Evolutionary conservation across 2,797 vertebrate genomes (phyloP).

Genomic region (Poecile montanus): DNA sequence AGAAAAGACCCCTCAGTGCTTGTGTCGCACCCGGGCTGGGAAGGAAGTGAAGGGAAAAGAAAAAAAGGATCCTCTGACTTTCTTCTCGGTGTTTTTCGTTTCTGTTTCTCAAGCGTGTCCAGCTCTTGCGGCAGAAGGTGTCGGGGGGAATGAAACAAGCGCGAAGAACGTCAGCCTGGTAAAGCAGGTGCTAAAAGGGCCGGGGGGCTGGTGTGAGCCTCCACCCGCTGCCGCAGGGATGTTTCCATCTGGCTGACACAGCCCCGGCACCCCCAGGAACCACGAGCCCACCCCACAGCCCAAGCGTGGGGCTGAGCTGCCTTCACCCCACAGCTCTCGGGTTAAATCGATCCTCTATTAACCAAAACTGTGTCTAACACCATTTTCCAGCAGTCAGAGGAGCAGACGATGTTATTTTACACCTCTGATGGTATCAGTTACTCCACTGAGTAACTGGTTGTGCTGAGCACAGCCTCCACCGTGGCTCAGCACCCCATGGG

Average conservation of each 20-base stretch:
- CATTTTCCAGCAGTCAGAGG: not conserved
- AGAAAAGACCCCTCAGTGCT: not conserved
- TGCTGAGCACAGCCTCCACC: not conserved
- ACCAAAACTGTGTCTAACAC: not conserved
- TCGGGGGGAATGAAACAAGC: not conserved
- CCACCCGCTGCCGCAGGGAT: not conserved
- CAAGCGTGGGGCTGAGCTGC: not conserved
- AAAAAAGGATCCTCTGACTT: not conserved
- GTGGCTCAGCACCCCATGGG: fast-evolving
- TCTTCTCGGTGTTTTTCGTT: not conserved
- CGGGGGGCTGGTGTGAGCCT: not conserved
- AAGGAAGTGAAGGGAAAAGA: not conserved
- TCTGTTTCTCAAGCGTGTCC: not conserved
- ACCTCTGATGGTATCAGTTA: not conserved
- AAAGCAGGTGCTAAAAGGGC: not conserved
- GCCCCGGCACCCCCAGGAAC: not conserved
- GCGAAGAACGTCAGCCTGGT: not conserved
- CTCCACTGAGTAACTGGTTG: not conserved
- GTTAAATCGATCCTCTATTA: not conserved
- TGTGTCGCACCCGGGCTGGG: not conserved
- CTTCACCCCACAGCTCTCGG: not conserved
- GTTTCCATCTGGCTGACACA: not conserved
- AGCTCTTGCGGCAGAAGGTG: not conserved
- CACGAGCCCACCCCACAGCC: not conserved
- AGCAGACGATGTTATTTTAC: not conserved